Evolutionary conservation across 2,797 vertebrate genomes (phyloP), one percentile per base, ranked within the genome.

Genomic region (Tinamus major): DNA sequence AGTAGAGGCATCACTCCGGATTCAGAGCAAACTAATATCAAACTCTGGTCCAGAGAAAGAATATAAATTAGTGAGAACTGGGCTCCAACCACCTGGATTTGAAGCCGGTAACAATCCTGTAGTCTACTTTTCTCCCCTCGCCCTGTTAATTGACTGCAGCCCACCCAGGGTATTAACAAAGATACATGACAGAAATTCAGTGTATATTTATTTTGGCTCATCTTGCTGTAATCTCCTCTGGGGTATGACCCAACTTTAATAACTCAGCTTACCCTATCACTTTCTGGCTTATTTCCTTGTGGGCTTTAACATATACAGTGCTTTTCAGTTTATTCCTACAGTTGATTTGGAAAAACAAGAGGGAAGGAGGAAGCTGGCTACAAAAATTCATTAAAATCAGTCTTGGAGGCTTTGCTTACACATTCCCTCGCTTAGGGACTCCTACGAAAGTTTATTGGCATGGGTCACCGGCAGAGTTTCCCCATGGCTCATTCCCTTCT

Each of bases 121-220:
- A 21, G 55, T 79, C 53, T 62, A 1, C 67, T 90, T 78, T 62
- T 85, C 62, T 62, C 62, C 41, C 58, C 33, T 79, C 79, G 37
- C 58, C 31, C 72, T 84, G 37, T 62, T 91, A 92, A 90, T n/a
- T 86, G 82, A 82, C 80, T 87, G 76, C 85, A 95, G 90, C 81
- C 91, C 89, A 92, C 92, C 80, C 81, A 86, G 89, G 31, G n/a
- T 85, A 93, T 92, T 92, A 94, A 46, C 51, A 48, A 87, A 93
- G 91, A 94, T 48, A 55, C 82, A 87, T 68, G 85, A 87, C 70
- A 89, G 85, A 91, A 95, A 87, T 72, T 82, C 5, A 91, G 19
- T 61, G 55, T 94, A 13, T 91, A 94, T 94, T 93, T 97, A 86
- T 90, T 78, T 93, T 96, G 92, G 93, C 89, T 94, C 13, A 2